Percentiles rank a stretch among this genome's conserved stretches.
Evolutionary conservation across 2,888 invertebrate species (phyloP).

Genomic region (Ligdia adustata): DNA sequence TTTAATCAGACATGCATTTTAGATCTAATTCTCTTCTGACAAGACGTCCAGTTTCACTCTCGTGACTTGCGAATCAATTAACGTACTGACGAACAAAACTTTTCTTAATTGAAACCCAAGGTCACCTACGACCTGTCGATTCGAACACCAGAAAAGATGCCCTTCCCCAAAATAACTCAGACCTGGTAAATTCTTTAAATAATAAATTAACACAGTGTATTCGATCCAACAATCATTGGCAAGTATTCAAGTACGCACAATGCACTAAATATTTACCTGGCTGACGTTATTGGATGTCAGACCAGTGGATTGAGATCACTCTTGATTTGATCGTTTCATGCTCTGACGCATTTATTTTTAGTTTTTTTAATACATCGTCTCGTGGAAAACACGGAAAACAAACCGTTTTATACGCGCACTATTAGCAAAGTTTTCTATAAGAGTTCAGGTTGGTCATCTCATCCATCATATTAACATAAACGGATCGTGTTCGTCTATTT

Average conservation of each 20-base stretch:
- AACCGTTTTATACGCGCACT: conserved; percentile 14
- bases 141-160: conserved; percentile 42
- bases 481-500: too few relatives aligned
- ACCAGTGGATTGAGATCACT: conserved; percentile 27
- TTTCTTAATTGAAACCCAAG: conserved; percentile 30
- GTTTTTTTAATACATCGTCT: conserved; percentile 14
- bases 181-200: conserved; percentile 58
- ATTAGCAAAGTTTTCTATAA: too few relatives aligned
- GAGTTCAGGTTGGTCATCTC: too few relatives aligned
- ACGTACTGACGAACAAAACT: conserved; percentile 19
- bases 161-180: conserved; percentile 53
- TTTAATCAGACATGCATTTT: conserved; percentile 64
- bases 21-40: conserved; percentile 54
- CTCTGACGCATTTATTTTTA: conserved; percentile 28
- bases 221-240: conserved; percentile 77
- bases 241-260: conserved; percentile 70
- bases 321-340: conserved; percentile 26
- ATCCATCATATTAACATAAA: too few relatives aligned
- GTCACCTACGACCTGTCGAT: conserved; percentile 30
- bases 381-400: conserved; percentile 16
- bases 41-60: conserved; percentile 53
- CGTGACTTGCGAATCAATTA: conserved; percentile 58
- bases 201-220: conserved; percentile 66
- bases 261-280: conserved; percentile 79
- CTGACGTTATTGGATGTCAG: conserved; percentile 60